phyloP scores from a whole-genome alignment of 2,797 vertebrate species.

The Lutra lutra region DNA sequence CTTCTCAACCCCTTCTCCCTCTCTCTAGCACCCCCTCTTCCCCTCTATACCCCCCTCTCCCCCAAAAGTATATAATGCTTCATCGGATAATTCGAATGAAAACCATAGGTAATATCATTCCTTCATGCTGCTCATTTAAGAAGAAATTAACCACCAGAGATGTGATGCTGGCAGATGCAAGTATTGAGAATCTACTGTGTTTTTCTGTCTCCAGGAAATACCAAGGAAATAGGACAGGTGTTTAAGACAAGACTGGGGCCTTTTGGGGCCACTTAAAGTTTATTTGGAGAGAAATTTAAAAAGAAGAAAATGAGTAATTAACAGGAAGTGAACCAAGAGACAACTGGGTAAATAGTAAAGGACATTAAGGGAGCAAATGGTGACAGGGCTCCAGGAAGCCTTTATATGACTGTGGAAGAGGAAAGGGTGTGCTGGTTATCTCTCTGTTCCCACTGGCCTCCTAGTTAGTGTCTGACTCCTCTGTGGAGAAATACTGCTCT shows the following conservation, averaged over 20 bases:
- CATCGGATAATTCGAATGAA: neutral
- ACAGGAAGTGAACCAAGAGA: neutral
- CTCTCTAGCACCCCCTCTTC: neutral
- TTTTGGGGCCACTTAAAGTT: neutral
- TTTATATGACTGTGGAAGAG: neutral
- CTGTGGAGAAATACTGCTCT: neutral
- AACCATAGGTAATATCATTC: neutral
- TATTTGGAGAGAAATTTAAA: neutral
- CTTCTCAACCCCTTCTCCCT: neutral
- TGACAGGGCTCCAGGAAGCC: neutral
- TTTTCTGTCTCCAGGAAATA: neutral
- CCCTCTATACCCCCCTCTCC: neutral
- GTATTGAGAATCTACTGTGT: neutral
- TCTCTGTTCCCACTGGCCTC: neutral
- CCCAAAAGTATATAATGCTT: neutral
- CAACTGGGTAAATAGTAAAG: neutral
- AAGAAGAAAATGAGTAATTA: neutral
- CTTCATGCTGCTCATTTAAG: neutral
- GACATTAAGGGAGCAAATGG: neutral
- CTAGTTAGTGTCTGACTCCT: neutral
- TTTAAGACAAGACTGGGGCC: neutral
- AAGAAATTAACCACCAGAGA: neutral
- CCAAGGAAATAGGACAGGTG: neutral
- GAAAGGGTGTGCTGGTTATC: neutral
- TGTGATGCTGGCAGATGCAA: neutral